Evolutionary conservation across 2,888 invertebrate genomes (phyloP).

Genomic region (Spilarctia lutea): DNA sequence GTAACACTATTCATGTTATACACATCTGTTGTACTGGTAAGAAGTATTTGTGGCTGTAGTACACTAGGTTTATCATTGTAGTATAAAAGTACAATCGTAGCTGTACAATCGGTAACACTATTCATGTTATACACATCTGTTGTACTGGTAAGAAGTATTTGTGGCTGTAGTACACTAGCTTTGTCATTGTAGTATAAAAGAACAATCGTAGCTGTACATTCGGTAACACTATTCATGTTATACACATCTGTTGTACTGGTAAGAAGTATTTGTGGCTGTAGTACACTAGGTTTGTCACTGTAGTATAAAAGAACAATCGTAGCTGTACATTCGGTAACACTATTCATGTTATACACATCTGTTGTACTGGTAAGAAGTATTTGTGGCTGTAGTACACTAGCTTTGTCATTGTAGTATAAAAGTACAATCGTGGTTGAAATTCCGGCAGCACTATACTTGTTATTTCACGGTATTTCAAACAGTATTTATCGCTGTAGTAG

Average conservation of each 20-base stretch:
- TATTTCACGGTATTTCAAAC: neutral
- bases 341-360: neutral
- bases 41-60: neutral
- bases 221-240: too few species aligned
- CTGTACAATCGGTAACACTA: too few species aligned
- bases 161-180: too few species aligned
- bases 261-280: too few species aligned
- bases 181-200: too few species aligned
- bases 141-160: too few species aligned
- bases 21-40: too few species aligned
- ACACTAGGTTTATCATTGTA: neutral
- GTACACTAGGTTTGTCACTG: neutral
- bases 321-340: neutral
- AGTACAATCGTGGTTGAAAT: neutral
- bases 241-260: too few species aligned
- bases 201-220: too few species aligned
- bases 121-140: too few species aligned
- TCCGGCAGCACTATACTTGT: neutral
- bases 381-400: neutral
- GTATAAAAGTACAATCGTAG: too few species aligned
- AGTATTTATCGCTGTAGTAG: constrained; percentile 1
- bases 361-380: neutral
- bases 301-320: neutral
- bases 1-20: neutral
- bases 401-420: neutral